Evolutionary conservation across 2,888 invertebrate species (phyloP).

Genomic region (Nemoura dubitans): DNA sequence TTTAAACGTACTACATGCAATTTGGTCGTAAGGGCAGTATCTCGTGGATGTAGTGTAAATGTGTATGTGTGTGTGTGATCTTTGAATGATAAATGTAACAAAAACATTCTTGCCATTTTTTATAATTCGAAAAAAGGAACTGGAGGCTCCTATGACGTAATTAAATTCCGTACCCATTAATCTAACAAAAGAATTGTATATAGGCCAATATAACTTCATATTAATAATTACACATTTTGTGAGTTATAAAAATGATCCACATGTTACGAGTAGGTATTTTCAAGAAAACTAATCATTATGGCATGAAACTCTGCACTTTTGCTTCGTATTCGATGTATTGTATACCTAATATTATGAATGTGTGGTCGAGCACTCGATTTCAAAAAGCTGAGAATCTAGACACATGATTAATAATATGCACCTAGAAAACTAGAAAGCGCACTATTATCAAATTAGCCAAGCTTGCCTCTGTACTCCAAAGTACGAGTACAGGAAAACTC

Average conservation of each 20-base stretch:
- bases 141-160: constrained; percentile 36
- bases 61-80: constrained; percentile 26
- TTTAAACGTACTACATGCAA: constrained; percentile 27
- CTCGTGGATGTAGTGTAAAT: constrained; percentile 7
- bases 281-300: constrained; percentile 27
- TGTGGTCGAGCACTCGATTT: neutral
- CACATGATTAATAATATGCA: neutral
- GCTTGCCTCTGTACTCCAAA: neutral
- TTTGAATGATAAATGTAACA: constrained; percentile 35
- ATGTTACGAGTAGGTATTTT: constrained; percentile 34
- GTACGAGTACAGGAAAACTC: neutral
- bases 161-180: constrained; percentile 39
- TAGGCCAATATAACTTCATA: constrained; percentile 37
- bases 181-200: constrained; percentile 32
- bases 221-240: constrained; percentile 19
- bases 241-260: neutral
- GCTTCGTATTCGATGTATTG: constrained; percentile 20
- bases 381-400: neutral
- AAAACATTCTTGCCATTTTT: constrained; percentile 43
- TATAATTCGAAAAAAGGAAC: constrained; percentile 36
- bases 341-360: constrained; percentile 25
- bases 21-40: neutral
- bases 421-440: constrained; percentile 1
- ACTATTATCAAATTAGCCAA: neutral
- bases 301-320: neutral